phyloP scores from a whole-genome alignment of 2,797 vertebrate species.

The Sebastes goodei region DNA sequence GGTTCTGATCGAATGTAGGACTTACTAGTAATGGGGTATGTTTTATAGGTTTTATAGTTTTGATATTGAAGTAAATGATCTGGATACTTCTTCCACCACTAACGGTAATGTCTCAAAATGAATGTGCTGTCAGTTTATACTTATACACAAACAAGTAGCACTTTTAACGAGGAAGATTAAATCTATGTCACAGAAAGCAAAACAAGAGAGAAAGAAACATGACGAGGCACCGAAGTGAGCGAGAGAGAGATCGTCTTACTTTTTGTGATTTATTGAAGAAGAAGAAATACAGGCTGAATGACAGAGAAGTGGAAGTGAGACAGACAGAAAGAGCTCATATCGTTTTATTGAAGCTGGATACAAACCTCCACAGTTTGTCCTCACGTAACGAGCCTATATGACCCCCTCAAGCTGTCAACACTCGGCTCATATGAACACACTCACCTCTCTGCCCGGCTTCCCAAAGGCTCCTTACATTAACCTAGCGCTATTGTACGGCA shows the following conservation, averaged over 20 bases:
- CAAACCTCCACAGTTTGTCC: conserved; percentile 49
- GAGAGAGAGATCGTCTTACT: background rate
- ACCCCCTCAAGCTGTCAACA: conserved; percentile 63
- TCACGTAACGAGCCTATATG: conserved; percentile 31
- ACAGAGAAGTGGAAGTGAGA: conserved; percentile 36
- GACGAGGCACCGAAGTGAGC: background rate
- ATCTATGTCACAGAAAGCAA: background rate
- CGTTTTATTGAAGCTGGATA: conserved; percentile 57
- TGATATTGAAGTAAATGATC: background rate
- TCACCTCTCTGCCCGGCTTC: conserved; percentile 30
- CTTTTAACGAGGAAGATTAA: background rate
- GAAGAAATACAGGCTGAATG: conserved; percentile 1
- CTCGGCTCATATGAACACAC: conserved; percentile 51
- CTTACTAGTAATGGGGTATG: background rate
- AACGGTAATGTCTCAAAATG: background rate
- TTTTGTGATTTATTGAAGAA: conserved; percentile 1
- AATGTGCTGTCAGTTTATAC: background rate
- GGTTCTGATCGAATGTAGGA: background rate
- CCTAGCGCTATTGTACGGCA: conserved; percentile 6
- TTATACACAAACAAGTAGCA: background rate
- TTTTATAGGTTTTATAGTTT: background rate
- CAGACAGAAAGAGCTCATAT: conserved; percentile 34
- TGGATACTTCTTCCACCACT: background rate
- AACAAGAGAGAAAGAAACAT: background rate
- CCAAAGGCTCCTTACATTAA: conserved; percentile 35